These are phyloP conservation scores for Microtus pennsylvanicus DNA, from an alignment of 2,113 vertebrate genomes.

Conservation along the genomic window DNA sequence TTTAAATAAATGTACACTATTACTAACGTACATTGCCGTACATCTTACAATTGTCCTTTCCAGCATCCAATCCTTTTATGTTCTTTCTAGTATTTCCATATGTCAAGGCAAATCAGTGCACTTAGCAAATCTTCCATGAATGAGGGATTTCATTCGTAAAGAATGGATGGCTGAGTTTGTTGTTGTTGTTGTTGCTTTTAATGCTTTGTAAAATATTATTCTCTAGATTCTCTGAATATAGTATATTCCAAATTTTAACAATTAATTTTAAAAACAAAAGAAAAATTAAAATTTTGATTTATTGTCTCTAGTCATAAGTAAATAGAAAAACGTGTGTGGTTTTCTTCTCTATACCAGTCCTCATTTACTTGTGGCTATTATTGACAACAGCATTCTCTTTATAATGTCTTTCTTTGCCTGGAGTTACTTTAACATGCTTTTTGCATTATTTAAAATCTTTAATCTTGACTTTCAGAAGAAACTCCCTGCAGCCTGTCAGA, in stretches of 20 bases:
- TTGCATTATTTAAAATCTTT: slow-evolving; percentile 59
- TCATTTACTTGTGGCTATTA: background rate
- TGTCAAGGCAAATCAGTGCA: background rate
- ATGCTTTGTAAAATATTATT: slow-evolving; percentile 30
- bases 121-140: slow-evolving; percentile 12
- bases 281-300: slow-evolving; percentile 19
- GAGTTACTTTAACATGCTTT: slow-evolving; percentile 42
- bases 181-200: background rate
- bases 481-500: background rate
- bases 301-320: background rate
- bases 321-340: background rate
- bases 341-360: background rate
- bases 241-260: slow-evolving; percentile 32
- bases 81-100: background rate
- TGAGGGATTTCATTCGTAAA: slow-evolving; percentile 58
- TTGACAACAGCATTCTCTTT: background rate
- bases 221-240: background rate
- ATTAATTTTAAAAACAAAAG: slow-evolving; percentile 47
- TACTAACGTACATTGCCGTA: background rate
- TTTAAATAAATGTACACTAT: background rate
- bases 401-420: slow-evolving; percentile 30
- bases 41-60: background rate
- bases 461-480: slow-evolving; percentile 54
- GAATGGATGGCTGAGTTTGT: background rate
- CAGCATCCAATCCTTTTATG: background rate